Evolutionary conservation across 2,797 vertebrate species (phyloP).

Genomic region (Sphaeramia orbicularis): DNA sequence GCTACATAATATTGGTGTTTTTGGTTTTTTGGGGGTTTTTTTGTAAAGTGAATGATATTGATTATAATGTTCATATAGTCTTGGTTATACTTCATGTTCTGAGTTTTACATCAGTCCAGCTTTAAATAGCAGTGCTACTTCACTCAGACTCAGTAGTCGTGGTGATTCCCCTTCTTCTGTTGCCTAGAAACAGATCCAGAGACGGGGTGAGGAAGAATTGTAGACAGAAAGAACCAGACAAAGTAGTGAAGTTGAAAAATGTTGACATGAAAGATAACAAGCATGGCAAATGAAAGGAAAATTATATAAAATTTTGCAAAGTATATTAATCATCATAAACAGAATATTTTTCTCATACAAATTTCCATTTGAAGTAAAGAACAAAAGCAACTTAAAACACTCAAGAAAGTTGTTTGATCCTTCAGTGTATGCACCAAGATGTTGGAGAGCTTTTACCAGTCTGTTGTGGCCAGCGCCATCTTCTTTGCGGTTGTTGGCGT

Average conservation of each 20-base stretch:
- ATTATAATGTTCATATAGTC: background rate
- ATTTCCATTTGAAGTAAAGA: no score
- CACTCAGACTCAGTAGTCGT: slow-evolving; percentile 43
- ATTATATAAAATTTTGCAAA: background rate
- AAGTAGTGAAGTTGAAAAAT: slow-evolving; percentile 29
- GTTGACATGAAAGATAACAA: background rate
- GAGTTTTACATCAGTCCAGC: slow-evolving; percentile 42
- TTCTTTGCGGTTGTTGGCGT: no score
- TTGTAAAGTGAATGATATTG: background rate
- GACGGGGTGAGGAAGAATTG: slow-evolving; percentile 23
- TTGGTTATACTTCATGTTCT: slow-evolving; percentile 24
- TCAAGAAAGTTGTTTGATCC: no score
- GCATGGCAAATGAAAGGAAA: background rate
- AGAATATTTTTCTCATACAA: no score
- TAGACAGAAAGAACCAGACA: background rate
- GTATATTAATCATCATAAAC: no score
- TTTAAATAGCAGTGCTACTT: slow-evolving; percentile 59
- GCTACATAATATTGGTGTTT: background rate
- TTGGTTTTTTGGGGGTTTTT: background rate
- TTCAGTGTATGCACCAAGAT: no score
- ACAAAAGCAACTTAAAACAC: no score
- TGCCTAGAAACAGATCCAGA: slow-evolving; percentile 69
- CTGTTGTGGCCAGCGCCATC: no score
- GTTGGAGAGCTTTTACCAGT: no score
- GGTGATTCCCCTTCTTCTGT: slow-evolving; percentile 57